Base-by-base conservation (phyloP, 1,140 invertebrate genomes). In the Tyrophagus putrescentiae region DNA sequence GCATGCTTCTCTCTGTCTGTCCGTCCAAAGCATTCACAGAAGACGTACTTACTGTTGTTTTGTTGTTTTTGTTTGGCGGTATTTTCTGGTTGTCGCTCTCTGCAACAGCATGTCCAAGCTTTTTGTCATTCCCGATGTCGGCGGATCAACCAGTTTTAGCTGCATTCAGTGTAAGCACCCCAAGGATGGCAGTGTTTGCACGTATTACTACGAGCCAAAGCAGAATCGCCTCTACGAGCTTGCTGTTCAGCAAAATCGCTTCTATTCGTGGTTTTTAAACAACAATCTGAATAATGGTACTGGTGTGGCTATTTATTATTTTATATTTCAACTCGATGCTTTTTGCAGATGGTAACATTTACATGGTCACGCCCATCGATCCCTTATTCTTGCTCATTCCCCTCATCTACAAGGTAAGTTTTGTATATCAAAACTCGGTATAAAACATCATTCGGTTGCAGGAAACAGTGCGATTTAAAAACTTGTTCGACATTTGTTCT, bases 321-420 rank as follows among this genome's bases (percentile, higher is more conserved):
- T 29, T 53, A 27, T 16, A 53, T 9, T 53, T 29, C 34, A 27
- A 18, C 7, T 53, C 6, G 34, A 53, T 7, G 34, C n/a, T 9
- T 5, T 53, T 25, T 28, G 7, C 25, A 59, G 57, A 59, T 44
- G 57, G 57, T 3, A 45, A 59, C 23, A 13, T 44, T 44, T 59
- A 59, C 29, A 28, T 45, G 11, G 1, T 59, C 1, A 59, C 57
- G 33, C 36, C 36, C 13, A 25, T 59, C 4, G 57, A 59, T 59
- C 27, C 39, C 7, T 28, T 59, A 1, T 59, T 44, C 23, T n/a
- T 59, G 5, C 5, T 59, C 13, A 42, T 59, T 29, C 57, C 57
- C 7, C 31, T 59, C 3, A 16, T 59, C 23, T n/a, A 13, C 21
- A 48, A 48, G 31, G 44, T 48, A n/a, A 7, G 18, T 48, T n/a